Base-by-base conservation (phyloP, 2,888 invertebrate species). In the Cephus pulcher region DNA sequence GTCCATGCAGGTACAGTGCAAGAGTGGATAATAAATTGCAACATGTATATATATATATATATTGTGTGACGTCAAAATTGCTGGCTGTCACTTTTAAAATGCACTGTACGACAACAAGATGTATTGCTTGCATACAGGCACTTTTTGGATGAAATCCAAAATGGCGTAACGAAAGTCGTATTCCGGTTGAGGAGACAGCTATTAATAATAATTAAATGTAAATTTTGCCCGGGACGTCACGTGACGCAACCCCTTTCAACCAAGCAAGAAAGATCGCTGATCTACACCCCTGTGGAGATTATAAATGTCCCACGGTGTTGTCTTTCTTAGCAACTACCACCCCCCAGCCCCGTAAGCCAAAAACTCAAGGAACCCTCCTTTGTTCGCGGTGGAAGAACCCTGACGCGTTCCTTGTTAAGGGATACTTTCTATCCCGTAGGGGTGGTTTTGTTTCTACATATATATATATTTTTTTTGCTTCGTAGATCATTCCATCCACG, bases 261-360 rank as follows among this genome's bases (percentile, higher is more conserved):
- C 82, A 83, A 88, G 88, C 90, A 90, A 90, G 89, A 56, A 90
- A 90, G 88, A 90, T 89, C 86, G 88, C 82, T 90, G 90, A 90
- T 90, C 87, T 89, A 90, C 86, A 87, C 81, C 83, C 83, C 76
- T 79, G 80, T 77, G 83, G 85, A 85, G 86, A 88, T 88, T 88
- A 88, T 86, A 86, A 88, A 88, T 86, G 86, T 88, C 84, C 85
- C 79, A 79, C 82, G 80, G 81, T 56, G 9, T 56, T 56, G 56
- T 56, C 56, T 56, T 56, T 56, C 56, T 56, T 56, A 56, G 23
- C 56, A 56, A 9, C 1, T 56, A 56, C 56, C 6, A 35, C 56
- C 15, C 40, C 11, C 34, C 34, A 34, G 9, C 12, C 37, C 56
- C 2, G 56, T 56, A 56, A 23, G 56, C 23, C 56, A 56, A 9